Evolutionary conservation across 2,797 vertebrate species (phyloP).

Genomic region (Atherinosoma microstoma): DNA sequence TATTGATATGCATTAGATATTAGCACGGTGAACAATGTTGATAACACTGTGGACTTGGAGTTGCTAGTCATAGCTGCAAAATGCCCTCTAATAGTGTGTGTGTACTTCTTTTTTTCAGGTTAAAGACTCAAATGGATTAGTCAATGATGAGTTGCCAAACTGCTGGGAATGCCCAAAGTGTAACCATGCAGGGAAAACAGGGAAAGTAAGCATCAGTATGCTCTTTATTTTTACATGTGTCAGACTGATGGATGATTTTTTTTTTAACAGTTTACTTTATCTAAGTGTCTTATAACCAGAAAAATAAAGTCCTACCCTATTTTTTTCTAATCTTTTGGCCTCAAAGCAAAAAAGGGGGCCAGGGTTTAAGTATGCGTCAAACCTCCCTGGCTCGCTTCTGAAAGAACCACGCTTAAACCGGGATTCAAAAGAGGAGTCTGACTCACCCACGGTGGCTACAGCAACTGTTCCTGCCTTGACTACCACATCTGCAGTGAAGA

Average conservation of each 20-base stretch:
- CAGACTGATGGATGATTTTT: neutral
- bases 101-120: slow-evolving; percentile 80
- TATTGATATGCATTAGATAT: neutral
- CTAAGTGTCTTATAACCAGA: slow-evolving; percentile 60
- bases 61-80: neutral
- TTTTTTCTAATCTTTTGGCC: slow-evolving; percentile 89
- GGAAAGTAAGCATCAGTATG: slow-evolving; percentile 93
- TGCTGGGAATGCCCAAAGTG: slow-evolving; percentile 99
- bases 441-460: slow-evolving; percentile 69
- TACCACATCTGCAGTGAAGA: slow-evolving; percentile 74
- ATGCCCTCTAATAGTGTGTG: neutral
- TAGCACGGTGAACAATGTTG: neutral
- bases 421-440: slow-evolving; percentile 89
- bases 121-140: slow-evolving; percentile 93
- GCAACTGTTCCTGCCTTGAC: slow-evolving; percentile 77
- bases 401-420: slow-evolving; percentile 91
- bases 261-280: neutral
- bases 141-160: slow-evolving; percentile 98
- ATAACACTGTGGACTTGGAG: neutral
- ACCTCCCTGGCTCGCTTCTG: slow-evolving; percentile 94
- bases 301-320: slow-evolving; percentile 90
- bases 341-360: slow-evolving; percentile 99
- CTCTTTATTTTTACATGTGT: slow-evolving; percentile 11
- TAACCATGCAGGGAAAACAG: slow-evolving; percentile 95
- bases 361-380: slow-evolving; percentile 97